A percentile compares a stretch with the other conserved stretches of the same genome.
Conservation (phyloP, 2,113 vertebrate genomes). For the Oreochromis niloticus region DNA sequence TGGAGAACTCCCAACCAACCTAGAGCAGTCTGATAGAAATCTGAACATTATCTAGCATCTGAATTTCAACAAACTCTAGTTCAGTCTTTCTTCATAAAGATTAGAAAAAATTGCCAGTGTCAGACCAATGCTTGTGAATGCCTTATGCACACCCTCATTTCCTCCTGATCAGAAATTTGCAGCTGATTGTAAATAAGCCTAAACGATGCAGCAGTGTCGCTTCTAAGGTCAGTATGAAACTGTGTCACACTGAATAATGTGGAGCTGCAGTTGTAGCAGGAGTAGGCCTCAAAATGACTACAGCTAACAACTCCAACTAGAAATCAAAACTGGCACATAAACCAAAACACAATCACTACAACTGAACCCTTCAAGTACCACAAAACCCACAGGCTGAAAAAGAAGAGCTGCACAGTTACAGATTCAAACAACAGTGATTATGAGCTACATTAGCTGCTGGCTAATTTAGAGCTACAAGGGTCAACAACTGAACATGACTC, state of each 20-base stretch:
- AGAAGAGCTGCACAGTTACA: rapidly evolving
- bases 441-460: rapidly evolving
- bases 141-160: rapidly evolving
- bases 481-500: not conserved
- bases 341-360: rapidly evolving
- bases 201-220: rapidly evolving
- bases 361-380: not conserved
- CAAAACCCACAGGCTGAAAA: rapidly evolving
- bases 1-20: rapidly evolving
- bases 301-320: rapidly evolving
- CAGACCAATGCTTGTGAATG: not conserved
- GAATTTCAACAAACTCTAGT: rapidly evolving
- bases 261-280: not conserved
- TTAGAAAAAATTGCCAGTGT: rapidly evolving
- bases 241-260: not conserved
- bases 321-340: rapidly evolving
- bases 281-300: rapidly evolving
- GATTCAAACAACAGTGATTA: not conserved
- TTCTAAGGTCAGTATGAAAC: too few species aligned
- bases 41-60: rapidly evolving
- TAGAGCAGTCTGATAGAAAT: rapidly evolving
- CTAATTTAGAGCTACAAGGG: rapidly evolving
- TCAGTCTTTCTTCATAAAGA: not conserved
- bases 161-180: rapidly evolving
- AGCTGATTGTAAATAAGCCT: rapidly evolving